Evolutionary conservation across 1,140 invertebrate genomes (phyloP), one percentile per base, ranked within the genome.

Genomic region (Cherax quadricarinatus): DNA sequence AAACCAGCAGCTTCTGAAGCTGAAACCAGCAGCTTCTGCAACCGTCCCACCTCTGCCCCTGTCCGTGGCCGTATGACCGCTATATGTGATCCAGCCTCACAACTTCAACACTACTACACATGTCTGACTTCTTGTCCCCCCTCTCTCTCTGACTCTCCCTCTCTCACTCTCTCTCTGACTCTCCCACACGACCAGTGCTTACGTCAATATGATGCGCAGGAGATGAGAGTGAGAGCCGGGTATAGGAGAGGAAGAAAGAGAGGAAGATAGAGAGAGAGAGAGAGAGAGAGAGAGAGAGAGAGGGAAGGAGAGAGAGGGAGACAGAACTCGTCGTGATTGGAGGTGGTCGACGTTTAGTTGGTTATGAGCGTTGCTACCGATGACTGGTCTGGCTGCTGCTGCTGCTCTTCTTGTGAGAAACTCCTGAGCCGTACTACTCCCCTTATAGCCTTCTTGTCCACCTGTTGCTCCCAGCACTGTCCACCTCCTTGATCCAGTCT

Each of bases 201-300:
- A 90, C 88, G 88, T 90, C 88, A 90, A 81, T 90, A 84, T 66
- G 88, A 90, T 90, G 88, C 88, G 88, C 88, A 84, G 70, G 88
- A 90, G 82, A 70, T 90, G 88, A 90, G 88, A 90, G 88, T 84
- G 88, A 84, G 88, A 90, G 88, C 70, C 66, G 81, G 88, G 73
- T 90, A 81, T 84, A 90, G 82, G 88, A 70, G 88, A 90, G 88
- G 66, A 60, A 84, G 88, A 89, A 81, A 90, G 82, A 89, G 88
- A 90, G 82, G 66, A 70, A 73, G 82, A 84, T 81, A 49, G 81
- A 84, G 88, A 89, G 88, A 90, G 82, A 89, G 88, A 90, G 82
- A 79, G 82, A 73, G 82, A 84, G 88, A 49, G 81, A 66, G 48
- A 66, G 82, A 75, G 88, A 73, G 82, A 49, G 80, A 49, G 88